phyloP scores from a whole-genome alignment of 2,797 vertebrate genomes.

The Stomatorhinus walkeri region DNA sequence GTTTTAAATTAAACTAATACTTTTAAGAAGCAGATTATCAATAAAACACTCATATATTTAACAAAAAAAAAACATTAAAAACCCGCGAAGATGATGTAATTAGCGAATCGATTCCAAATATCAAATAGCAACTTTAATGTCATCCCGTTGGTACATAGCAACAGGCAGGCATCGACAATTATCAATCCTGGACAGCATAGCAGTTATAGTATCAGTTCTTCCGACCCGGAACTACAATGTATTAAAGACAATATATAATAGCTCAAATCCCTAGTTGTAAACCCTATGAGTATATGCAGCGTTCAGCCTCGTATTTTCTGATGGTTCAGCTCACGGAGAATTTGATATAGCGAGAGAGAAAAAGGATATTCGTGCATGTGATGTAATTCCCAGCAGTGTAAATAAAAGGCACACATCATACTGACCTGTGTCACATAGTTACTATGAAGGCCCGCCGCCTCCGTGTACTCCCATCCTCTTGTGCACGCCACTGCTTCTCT shows the following conservation, averaged over 20 bases:
- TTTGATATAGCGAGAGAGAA: neutral
- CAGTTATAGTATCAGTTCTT: neutral
- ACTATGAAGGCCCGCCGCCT: slow-evolving; percentile 60
- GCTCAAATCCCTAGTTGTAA: neutral
- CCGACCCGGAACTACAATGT: neutral
- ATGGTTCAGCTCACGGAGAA: neutral
- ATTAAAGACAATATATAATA: neutral
- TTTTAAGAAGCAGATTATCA: neutral
- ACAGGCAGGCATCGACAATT: neutral
- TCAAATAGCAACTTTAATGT: neutral
- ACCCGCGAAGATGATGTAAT: neutral
- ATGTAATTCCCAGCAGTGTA: neutral
- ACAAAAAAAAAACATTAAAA: neutral
- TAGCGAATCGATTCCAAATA: neutral
- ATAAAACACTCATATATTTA: neutral
- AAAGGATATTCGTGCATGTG: neutral
- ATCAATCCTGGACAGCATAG: neutral
- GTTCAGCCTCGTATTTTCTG: neutral
- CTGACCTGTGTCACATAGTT: slow-evolving; percentile 72
- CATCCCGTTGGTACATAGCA: neutral
- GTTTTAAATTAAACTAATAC: neutral
- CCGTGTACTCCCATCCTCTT: slow-evolving; percentile 61
- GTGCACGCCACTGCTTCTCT: slow-evolving; percentile 62
- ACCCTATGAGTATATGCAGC: neutral
- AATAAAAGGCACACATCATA: neutral